These are phyloP conservation scores for Chymomyza caudatula DNA, from an alignment of 2,888 invertebrate genomes.

Conservation along the genomic window DNA sequence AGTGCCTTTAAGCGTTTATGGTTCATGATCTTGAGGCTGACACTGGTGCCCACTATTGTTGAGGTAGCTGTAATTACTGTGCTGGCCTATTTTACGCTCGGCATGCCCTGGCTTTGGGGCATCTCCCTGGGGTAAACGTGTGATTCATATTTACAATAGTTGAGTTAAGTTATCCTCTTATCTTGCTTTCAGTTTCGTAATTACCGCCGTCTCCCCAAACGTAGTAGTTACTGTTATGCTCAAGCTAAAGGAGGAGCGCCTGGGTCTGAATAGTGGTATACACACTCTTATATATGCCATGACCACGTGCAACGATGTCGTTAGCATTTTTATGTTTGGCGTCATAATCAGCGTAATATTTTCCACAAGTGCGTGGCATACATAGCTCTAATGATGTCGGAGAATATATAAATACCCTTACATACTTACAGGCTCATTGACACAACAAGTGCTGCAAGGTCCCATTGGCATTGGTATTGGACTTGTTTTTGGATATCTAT, in stretches of 20 bases:
- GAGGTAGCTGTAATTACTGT: conserved; percentile 80
- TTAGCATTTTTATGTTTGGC: conserved; percentile 86
- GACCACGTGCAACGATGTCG: conserved; percentile 85
- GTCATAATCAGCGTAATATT: conserved; percentile 83
- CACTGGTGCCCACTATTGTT: conserved; percentile 81
- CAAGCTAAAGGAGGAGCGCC: conserved; percentile 80
- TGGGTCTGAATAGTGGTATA: conserved; percentile 85
- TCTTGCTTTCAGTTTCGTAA: conserved; percentile 79
- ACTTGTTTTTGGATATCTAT: conserved; percentile 80
- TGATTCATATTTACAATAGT: neutral
- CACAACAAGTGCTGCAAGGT: conserved; percentile 80
- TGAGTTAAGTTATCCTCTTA: neutral
- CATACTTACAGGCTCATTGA: conserved; percentile 76
- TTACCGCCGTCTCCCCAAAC: conserved; percentile 86
- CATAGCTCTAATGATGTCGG: neutral
- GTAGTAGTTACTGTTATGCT: conserved; percentile 86
- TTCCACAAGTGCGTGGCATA: conserved; percentile 79
- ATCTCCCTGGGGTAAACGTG: conserved; percentile 79
- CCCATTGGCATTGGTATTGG: conserved; percentile 82
- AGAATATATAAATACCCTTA: neutral
- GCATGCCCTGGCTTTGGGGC: conserved; percentile 83
- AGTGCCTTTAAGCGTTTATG: conserved; percentile 80
- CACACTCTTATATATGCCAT: conserved; percentile 83
- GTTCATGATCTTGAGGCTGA: conserved; percentile 80
- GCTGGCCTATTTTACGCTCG: conserved; percentile 80